phyloP scores from a whole-genome alignment of 2,797 vertebrate genomes.

The Otolemur crassicaudatus region DNA sequence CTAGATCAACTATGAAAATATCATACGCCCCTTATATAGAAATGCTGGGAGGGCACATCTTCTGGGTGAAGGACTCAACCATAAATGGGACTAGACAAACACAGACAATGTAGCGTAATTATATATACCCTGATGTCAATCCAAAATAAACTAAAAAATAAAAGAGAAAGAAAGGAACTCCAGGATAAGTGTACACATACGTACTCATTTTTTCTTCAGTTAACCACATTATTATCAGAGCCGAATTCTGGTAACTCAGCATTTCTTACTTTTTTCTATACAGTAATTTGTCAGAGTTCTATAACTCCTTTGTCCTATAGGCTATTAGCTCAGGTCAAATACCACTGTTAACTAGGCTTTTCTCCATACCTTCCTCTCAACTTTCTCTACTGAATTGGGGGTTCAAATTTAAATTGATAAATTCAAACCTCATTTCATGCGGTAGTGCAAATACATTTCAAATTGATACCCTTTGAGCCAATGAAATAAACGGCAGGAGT shows the following conservation, averaged over 20 bases:
- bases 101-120: too few species aligned
- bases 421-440: slow-evolving; percentile 45
- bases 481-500: slow-evolving; percentile 2
- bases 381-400: slow-evolving; percentile 59
- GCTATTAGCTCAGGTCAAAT: slow-evolving; percentile 44
- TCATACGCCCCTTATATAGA: background rate
- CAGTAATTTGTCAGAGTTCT: slow-evolving; percentile 31
- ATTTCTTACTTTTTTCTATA: background rate
- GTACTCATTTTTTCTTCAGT: background rate
- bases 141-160: too few species aligned
- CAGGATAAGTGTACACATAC: background rate
- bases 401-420: background rate
- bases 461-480: slow-evolving; percentile 52
- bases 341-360: background rate
- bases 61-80: too few species aligned
- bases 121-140: too few species aligned
- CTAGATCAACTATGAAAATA: slow-evolving; percentile 33
- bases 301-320: slow-evolving; percentile 3
- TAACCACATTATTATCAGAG: background rate
- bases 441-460: slow-evolving; percentile 46
- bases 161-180: background rate
- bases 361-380: slow-evolving; percentile 30
- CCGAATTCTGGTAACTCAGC: slow-evolving; percentile 27
- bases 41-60: background rate
- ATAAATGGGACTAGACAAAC: too few species aligned